A percentile compares a stretch with the other conserved stretches of the same genome.
Evolutionary conservation across 1,140 invertebrate genomes (phyloP).

Genomic region (Micrasema minimum): DNA sequence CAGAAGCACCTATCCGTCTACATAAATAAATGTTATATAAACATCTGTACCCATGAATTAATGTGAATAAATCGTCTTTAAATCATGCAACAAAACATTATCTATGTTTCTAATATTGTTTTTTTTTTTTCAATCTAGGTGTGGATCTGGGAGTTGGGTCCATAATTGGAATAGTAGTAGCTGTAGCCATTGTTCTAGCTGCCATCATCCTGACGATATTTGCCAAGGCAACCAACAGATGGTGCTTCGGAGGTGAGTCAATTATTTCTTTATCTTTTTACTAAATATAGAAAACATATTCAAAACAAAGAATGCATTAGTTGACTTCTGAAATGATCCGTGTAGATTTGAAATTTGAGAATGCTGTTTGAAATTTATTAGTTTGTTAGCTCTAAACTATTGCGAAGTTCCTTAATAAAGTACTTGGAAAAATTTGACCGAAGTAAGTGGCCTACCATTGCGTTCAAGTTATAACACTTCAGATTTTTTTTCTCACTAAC

Average conservation of each 20-base stretch:
- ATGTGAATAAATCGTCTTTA: too few relatives aligned
- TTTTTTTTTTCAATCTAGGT: slow-evolving; percentile 66
- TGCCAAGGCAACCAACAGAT: slow-evolving; percentile 80
- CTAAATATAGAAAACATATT: slow-evolving; percentile 1
- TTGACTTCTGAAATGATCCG: not conserved
- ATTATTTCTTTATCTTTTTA: not conserved
- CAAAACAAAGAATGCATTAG: not conserved
- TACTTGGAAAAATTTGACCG: not conserved
- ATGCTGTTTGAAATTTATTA: not conserved
- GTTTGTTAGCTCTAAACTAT: not conserved
- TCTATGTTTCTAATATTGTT: slow-evolving; percentile 48
- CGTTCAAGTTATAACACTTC: too few relatives aligned
- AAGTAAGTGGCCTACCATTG: too few relatives aligned
- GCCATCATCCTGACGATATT: slow-evolving; percentile 76
- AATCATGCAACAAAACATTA: too few relatives aligned
- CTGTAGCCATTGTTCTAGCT: slow-evolving; percentile 73
- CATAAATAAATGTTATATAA: too few relatives aligned
- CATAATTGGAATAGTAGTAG: slow-evolving; percentile 80
- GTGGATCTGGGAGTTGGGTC: slow-evolving; percentile 77
- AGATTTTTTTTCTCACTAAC: too few relatives aligned
- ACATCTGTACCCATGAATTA: too few relatives aligned
- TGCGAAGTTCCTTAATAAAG: not conserved
- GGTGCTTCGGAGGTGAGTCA: slow-evolving; percentile 81
- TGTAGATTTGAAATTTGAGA: not conserved
- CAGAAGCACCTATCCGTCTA: too few relatives aligned